Evolutionary conservation across 1,140 invertebrate genomes (phyloP), one percentile per base, ranked within the genome.

Genomic region (Drosophila sturtevanti): DNA sequence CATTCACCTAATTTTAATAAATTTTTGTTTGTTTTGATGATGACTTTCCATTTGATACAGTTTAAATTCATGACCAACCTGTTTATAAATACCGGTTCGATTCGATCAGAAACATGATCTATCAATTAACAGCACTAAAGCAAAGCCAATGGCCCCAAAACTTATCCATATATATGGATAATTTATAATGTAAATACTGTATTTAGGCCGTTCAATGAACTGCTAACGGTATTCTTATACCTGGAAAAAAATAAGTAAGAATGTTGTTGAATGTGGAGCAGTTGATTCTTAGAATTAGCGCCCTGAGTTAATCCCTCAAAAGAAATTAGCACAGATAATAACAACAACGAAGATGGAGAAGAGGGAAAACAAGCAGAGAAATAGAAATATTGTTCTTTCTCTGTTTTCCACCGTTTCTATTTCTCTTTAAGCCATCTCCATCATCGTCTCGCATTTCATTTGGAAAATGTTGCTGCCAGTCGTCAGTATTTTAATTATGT

Each of bases 401-500:
- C 62, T 68, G 65, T 71, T 18, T 51, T 67, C 48, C 37, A 52
- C 37, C 41, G 63, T 22, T 38, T 18, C 34, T 55, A 14, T 18
- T 56, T 44, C 62, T 68, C 55, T 62, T 51, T 69, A 11, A 52
- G 37, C 48, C 63, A 34, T 5, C 27, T 31, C 14, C 54, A 35
- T 27, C 27, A 27, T 72, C 63, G 66, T 60, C 62, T 77, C 64
- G 62, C 61, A 63, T 80, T 79, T 69, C 63, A 60, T 81, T 68
- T 37, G 44, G 22, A 64, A 38, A 71, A 71, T 72, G 59, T 14
- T 72, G 68, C 58, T 63, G 74, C 68, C 63, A 63, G 72, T 69
- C 37, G 56, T 59, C 71, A 75, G 75, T 72, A 70, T 86, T 86
- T 86, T 86, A 86, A 86, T 86, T 86, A 86, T 87, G 79, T 82